Base-by-base conservation (phyloP, 1,140 invertebrate species). In the Arctopsyche grandis region DNA sequence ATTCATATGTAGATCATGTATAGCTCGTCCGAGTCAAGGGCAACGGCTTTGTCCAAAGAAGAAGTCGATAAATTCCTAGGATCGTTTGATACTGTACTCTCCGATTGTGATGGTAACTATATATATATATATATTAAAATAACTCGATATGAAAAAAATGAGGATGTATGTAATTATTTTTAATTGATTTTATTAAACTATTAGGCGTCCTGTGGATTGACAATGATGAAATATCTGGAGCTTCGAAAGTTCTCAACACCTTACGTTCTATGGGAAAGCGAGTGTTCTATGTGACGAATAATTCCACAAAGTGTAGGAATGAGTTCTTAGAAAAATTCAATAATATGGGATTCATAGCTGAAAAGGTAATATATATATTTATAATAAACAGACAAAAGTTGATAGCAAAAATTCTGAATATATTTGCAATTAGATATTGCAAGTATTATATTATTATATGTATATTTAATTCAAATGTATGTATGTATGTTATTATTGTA, bases 231-330 rank as follows among this genome's bases (percentile, higher is more conserved):
- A 91, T 97, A 56, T 84, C 89, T 16, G 92, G 93, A 5, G 91
- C 95, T 5, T 89, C 91, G 12, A 91, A 94, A 66, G 90, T 93
- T 3, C 89, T 97, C 79, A 94, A 94, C 83, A 89, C 88, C 60
- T 91, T 97, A 5, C 90, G 91, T 60, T 87, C 90, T 75, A 71
- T 92, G 16, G 95, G 95, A 4, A 99, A 98, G 86, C 92, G 90
- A 85, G 91, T 98, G 76, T 96, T 95, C 85, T 98, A 94, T 85
- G 92, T 98, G 0, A 99, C 97, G 5, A 99, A 99, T 85, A 99
- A 99, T 86, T 97, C 96, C 26, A 96, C 94, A 3, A 97, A 95
- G 88, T 94, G 94, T 0, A 90, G 95, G 75, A 88, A 91, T 63
- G 93, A 97, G 82, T 94, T 96, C 84, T 88, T 93, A 3, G 84